Evolutionary conservation across 2,797 vertebrate species (phyloP).

Genomic region (Eurystomus glaucurus): DNA sequence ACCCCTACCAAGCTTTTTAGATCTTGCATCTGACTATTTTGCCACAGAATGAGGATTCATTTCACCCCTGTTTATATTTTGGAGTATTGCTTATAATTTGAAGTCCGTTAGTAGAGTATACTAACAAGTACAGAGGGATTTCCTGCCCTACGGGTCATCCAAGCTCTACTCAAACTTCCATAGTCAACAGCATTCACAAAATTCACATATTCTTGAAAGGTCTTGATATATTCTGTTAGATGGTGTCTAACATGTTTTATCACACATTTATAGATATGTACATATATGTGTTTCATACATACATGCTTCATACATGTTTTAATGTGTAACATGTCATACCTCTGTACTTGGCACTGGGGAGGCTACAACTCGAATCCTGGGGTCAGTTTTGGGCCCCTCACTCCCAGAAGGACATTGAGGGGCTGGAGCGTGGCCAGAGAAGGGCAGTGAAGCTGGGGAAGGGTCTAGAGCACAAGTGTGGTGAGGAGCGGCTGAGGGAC

Average conservation of each 20-base stretch:
- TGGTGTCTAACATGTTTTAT: neutral
- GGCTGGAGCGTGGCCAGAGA: too few relatives aligned
- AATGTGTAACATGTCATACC: neutral
- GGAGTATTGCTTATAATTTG: constrained; percentile 17
- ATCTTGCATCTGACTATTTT: neutral
- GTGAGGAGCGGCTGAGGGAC: too few relatives aligned
- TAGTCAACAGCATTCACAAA: neutral
- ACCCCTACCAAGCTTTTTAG: neutral
- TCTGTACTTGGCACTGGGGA: neutral
- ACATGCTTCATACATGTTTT: too few relatives aligned
- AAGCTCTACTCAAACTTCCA: neutral
- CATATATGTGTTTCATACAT: neutral
- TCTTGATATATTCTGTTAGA: neutral
- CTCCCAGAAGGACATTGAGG: too few relatives aligned
- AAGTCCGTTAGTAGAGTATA: neutral
- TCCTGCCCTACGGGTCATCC: neutral
- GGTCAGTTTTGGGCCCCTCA: neutral
- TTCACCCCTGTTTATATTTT: constrained; percentile 13
- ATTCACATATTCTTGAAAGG: neutral
- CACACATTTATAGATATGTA: neutral
- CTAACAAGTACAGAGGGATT: neutral
- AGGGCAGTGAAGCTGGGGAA: too few relatives aligned
- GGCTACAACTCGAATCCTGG: neutral
- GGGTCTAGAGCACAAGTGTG: too few relatives aligned
- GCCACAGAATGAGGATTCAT: constrained; percentile 13